Base-by-base conservation (phyloP, 2,113 vertebrate species). In the Daphoenositta chrysoptera region DNA sequence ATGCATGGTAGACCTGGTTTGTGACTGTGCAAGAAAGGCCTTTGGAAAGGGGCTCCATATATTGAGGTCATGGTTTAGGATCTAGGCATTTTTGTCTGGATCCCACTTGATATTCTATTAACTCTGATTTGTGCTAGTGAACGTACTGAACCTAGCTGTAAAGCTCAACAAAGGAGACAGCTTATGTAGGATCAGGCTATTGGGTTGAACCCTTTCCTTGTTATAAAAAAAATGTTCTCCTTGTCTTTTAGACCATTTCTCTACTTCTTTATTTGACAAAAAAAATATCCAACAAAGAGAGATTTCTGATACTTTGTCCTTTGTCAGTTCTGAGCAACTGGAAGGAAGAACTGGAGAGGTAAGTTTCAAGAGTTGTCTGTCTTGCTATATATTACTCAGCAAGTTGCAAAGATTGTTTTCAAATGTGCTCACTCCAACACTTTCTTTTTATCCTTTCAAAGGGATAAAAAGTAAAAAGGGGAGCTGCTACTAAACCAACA, bases 291-390 rank as follows among this genome's bases (percentile, higher is more conserved):
- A 95, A 94, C 30, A 97, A 98, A 48, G 98, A 98, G 61, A 98
- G 96, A 2, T 99, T 99, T 96, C 96, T 99, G 96, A 98, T 99
- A 72, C 97, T 99, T 90, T 98, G 98, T 84, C 99, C 99, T 16
- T 97, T 99, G 33, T 99, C 99, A 2, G 98, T 99, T 91, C 78
- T 99, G 97, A 98, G 98, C 85, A 99, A 99, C 97, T 99, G 99
- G 99, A 98, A 98, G 85, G 98, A 98, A 57, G 99, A 99, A 94
- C 58, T 99, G 90, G 96, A 98, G 81, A 93, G 98, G 98, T 99
- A 92, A 96, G 96, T 84, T 89, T 89, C 60, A 84, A 22, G 23
- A 83, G 39, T 48, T 83, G 22, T 54, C 50, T 2, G 1, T 16
- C 54, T 87, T 33, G 11, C 73, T 35, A 4, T 83, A 28, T 64